Percentiles rank a stretch among this genome's conserved stretches.
Evolutionary conservation across 2,888 invertebrate species (phyloP).

Genomic region (Hirtodrosophila histrioides): DNA sequence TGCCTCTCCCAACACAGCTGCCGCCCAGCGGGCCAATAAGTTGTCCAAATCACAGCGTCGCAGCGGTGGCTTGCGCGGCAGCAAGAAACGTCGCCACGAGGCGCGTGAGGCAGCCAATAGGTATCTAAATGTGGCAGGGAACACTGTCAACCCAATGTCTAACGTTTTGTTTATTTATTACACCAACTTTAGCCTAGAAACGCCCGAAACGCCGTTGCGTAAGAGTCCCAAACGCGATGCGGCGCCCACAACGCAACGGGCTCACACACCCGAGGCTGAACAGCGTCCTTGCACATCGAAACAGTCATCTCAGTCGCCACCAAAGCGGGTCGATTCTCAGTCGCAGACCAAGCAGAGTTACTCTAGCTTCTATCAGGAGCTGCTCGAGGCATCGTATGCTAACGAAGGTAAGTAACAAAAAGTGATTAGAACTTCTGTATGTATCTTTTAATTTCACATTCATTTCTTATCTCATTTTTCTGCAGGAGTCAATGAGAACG

Average conservation of each 20-base stretch:
- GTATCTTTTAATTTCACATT: background rate
- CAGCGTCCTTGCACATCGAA: constrained; percentile 83
- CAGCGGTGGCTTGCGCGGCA: constrained; percentile 46
- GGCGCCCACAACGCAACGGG: constrained; percentile 42
- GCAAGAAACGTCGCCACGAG: constrained; percentile 78
- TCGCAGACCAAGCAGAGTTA: constrained; percentile 60
- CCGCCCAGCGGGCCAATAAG: constrained; percentile 48
- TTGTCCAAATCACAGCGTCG: constrained; percentile 65
- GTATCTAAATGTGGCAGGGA: constrained; percentile 22
- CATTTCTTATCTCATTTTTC: background rate
- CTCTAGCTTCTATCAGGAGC: constrained; percentile 83
- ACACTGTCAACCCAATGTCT: background rate
- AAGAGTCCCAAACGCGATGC: constrained; percentile 79
- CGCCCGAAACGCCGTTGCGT: constrained; percentile 53
- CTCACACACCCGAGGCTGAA: constrained; percentile 74
- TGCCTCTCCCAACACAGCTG: constrained; percentile 69
- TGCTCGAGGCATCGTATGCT: constrained; percentile 84
- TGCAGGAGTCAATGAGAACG: constrained; percentile 80
- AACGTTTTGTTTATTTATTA: background rate
- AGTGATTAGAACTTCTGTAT: too few species aligned
- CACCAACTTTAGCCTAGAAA: constrained; percentile 42
- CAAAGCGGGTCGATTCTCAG: constrained; percentile 55
- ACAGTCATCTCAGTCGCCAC: constrained; percentile 75
- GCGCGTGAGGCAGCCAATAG: constrained; percentile 56
- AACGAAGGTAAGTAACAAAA: constrained; percentile 77